A percentile compares a stretch with the other conserved stretches of the same genome.
These are phyloP conservation scores for Luffia ferchaultella DNA, from an alignment of 2,888 invertebrate genomes.

Conservation along the genomic window DNA sequence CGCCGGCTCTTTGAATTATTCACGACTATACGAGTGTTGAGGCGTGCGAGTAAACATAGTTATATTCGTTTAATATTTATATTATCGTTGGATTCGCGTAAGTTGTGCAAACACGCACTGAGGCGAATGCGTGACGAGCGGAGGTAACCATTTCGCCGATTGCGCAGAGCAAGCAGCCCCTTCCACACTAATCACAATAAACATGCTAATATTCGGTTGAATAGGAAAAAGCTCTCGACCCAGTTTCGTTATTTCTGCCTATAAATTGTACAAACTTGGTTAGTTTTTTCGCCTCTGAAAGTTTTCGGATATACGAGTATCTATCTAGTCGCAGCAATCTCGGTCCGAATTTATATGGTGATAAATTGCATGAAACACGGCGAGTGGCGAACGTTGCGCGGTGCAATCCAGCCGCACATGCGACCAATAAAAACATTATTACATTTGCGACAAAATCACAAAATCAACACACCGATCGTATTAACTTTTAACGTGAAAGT, in stretches of 20 bases:
- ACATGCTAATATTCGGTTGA: conserved; percentile 10
- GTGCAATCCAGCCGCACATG: not conserved
- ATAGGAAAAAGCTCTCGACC: conserved; percentile 21
- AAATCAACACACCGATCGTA: no score
- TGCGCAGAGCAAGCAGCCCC: no score
- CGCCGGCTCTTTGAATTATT: conserved; percentile 41
- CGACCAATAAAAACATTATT: not conserved
- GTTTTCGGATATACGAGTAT: conserved; percentile 21
- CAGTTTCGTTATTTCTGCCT: conserved; percentile 19
- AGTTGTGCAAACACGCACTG: conserved; percentile 19
- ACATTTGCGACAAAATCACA: no score
- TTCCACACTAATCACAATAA: not conserved
- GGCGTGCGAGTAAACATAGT: conserved; percentile 43
- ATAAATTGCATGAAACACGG: conserved; percentile 39
- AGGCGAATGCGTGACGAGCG: not conserved
- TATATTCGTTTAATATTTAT: conserved; percentile 55
- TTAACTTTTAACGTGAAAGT: no score
- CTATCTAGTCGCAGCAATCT: conserved; percentile 19
- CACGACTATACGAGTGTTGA: conserved; percentile 42
- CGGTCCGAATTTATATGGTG: conserved; percentile 29
- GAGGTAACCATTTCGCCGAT: no score
- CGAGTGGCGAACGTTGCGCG: conserved; percentile 14
- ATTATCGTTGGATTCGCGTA: conserved; percentile 35
- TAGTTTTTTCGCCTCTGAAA: conserved; percentile 23
- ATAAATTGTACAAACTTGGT: conserved; percentile 14